Conservation (phyloP, 2,888 invertebrate genomes). For the Scaptomyza caliginosa region DNA sequence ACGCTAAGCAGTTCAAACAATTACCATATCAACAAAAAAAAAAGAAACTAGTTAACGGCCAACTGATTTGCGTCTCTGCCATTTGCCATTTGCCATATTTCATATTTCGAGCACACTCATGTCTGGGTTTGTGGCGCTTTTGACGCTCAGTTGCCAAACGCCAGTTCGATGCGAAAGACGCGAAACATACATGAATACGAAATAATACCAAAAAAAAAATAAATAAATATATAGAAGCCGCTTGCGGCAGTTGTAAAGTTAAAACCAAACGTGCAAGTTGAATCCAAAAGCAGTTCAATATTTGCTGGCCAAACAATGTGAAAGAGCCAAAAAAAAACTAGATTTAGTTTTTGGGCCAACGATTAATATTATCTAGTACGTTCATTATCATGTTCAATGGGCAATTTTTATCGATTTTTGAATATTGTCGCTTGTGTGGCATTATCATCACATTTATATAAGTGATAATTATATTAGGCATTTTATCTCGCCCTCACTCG, state of each 20-base stretch:
- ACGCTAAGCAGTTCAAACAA: slow-evolving; percentile 38
- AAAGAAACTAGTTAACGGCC: slow-evolving; percentile 32
- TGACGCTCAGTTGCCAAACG: slow-evolving; percentile 67
- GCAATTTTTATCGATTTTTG: slow-evolving; percentile 74
- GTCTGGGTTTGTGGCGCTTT: slow-evolving; percentile 36
- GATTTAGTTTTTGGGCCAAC: neutral
- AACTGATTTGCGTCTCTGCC: slow-evolving; percentile 50
- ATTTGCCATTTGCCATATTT: slow-evolving; percentile 30
- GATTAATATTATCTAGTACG: neutral
- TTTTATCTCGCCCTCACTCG: slow-evolving; percentile 40
- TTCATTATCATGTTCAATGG: slow-evolving; percentile 14
- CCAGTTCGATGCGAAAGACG: slow-evolving; percentile 68
- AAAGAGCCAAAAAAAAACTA: slow-evolving; percentile 5
- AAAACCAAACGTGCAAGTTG: slow-evolving; percentile 14
- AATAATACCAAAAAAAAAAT: slow-evolving; percentile 19
- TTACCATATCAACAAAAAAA: slow-evolving; percentile 61
- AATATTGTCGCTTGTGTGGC: slow-evolving; percentile 76
- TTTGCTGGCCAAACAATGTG: slow-evolving; percentile 14
- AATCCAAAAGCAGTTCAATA: neutral
- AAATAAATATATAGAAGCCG: no score
- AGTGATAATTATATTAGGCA: slow-evolving; percentile 78
- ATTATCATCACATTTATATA: slow-evolving; percentile 76
- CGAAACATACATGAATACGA: slow-evolving; percentile 23
- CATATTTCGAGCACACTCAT: slow-evolving; percentile 27
- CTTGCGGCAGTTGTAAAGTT: slow-evolving; percentile 38